These are phyloP conservation scores for Podarcis siculus DNA, from an alignment of 2,797 vertebrate genomes.

Conservation along the genomic window DNA sequence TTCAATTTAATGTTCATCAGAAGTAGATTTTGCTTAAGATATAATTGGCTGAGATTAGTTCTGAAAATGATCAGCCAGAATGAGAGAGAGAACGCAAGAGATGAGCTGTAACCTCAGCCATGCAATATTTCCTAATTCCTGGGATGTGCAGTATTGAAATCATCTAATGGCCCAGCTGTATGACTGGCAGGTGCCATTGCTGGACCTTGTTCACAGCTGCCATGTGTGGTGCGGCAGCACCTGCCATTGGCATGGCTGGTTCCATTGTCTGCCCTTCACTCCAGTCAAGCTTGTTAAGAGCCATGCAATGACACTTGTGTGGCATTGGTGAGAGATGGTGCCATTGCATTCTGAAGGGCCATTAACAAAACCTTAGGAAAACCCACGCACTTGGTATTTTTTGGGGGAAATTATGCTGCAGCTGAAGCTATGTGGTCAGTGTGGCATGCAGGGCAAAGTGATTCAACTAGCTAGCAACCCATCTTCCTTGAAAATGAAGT, in stretches of 20 bases:
- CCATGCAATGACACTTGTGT: no score
- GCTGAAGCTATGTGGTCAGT: not conserved
- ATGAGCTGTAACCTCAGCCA: not conserved
- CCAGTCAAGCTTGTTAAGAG: not conserved
- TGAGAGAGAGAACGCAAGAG: not conserved
- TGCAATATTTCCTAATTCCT: not conserved
- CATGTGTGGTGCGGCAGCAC: no score
- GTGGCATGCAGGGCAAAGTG: not conserved
- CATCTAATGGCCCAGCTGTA: not conserved
- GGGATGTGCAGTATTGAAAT: no score
- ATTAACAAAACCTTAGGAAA: not conserved
- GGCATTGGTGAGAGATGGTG: not conserved
- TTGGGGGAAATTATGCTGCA: no score
- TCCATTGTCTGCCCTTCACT: not conserved
- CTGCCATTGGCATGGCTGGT: not conserved
- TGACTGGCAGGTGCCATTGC: no score
- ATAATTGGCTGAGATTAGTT: not conserved
- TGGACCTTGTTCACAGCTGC: not conserved
- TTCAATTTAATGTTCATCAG: no score
- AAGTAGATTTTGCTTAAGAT: not conserved
- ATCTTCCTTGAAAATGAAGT: not conserved
- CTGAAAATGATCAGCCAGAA: not conserved
- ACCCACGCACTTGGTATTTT: not conserved
- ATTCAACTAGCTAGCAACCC: not conserved
- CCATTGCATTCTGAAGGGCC: not conserved